Evolutionary conservation across 2,113 vertebrate species (phyloP).

Genomic region (Laticauda laticaudata): DNA sequence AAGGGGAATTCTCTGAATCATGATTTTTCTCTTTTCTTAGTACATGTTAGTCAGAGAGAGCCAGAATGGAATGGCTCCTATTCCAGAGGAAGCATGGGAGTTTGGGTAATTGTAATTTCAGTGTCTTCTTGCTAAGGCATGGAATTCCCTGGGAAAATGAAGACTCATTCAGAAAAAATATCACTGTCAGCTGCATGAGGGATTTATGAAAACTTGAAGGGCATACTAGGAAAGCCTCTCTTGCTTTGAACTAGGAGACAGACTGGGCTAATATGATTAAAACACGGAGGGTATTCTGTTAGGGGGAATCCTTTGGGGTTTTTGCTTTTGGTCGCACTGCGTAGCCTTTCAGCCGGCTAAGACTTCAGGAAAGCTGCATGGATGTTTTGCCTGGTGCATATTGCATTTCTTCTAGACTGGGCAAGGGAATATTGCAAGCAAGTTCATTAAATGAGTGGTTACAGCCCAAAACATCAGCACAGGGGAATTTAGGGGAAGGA

Average conservation of each 20-base stretch:
- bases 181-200: fast-evolving
- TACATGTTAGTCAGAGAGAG: background rate
- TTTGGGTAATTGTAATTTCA: background rate
- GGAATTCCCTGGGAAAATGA: conserved; percentile 5
- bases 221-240: background rate
- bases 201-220: background rate
- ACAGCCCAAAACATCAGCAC: fast-evolving
- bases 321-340: conserved; percentile 22
- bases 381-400: background rate
- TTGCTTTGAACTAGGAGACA: background rate
- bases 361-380: background rate
- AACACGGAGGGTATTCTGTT: background rate
- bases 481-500: background rate
- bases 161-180: background rate
- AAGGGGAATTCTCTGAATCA: background rate
- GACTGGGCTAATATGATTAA: background rate
- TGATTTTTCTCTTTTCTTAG: background rate
- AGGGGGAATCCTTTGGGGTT: background rate
- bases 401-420: background rate
- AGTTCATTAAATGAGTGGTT: background rate
- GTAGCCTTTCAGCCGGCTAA: conserved; percentile 13
- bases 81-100: background rate
- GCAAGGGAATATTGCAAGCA: background rate
- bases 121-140: background rate
- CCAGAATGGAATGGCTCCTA: background rate